phyloP scores from a whole-genome alignment of 2,797 vertebrate genomes.

The Naso thynnoides region DNA sequence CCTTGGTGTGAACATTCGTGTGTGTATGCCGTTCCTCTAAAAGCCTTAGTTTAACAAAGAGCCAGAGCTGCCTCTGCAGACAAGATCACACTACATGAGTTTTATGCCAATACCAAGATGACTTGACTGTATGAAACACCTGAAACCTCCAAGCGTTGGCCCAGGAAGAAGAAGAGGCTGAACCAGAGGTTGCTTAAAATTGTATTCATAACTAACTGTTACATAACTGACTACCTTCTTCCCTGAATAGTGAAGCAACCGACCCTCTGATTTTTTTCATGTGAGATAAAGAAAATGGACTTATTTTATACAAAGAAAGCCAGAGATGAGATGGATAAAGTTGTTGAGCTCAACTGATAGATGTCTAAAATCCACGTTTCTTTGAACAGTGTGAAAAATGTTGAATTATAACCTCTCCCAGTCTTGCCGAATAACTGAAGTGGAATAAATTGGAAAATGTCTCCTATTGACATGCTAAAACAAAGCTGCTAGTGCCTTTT shows the following conservation, averaged over 20 bases:
- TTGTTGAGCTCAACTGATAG: too few species aligned
- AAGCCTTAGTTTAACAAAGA: conserved; percentile 21
- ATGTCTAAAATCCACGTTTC: too few species aligned
- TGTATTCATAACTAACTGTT: neutral
- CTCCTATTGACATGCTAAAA: too few species aligned
- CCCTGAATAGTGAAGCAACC: neutral
- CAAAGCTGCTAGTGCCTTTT: neutral
- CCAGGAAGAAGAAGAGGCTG: neutral
- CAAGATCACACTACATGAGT: neutral
- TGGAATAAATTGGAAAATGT: too few species aligned
- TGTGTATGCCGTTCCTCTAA: conserved; percentile 23
- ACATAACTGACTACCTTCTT: neutral
- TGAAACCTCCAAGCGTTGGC: neutral
- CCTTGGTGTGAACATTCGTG: neutral
- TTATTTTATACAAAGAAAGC: neutral
- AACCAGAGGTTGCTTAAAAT: neutral
- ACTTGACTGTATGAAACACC: conserved; percentile 2
- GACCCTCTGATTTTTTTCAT: neutral
- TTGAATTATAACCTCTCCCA: too few species aligned
- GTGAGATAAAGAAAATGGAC: too few species aligned
- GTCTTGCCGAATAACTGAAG: neutral
- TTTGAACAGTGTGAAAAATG: too few species aligned
- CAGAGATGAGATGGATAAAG: too few species aligned
- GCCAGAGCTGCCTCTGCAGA: conserved; percentile 1
- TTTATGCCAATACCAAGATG: neutral